phyloP scores from a whole-genome alignment of 1,140 invertebrate genomes.

The Saccostrea cuccullata region DNA sequence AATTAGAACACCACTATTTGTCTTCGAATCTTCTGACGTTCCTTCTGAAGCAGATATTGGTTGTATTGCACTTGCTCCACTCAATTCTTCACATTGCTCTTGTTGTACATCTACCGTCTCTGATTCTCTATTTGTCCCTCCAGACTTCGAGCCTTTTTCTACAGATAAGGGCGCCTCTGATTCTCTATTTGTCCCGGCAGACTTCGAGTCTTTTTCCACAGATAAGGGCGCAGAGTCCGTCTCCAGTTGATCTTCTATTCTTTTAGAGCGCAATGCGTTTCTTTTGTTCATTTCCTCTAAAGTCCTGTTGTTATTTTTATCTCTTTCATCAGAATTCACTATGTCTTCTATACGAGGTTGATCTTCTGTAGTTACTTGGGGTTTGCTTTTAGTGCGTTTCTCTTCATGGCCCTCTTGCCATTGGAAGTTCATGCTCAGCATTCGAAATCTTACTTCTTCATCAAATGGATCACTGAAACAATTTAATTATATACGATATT shows the following conservation, averaged over 20 bases:
- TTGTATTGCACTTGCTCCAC: not conserved
- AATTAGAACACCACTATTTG: not conserved
- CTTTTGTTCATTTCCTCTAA: conserved; percentile 19
- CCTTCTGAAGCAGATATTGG: not conserved
- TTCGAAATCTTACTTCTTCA: not conserved
- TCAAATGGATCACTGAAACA: conserved; percentile 8
- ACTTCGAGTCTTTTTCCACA: not conserved
- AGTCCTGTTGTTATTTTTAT: not conserved
- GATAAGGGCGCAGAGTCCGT: not conserved
- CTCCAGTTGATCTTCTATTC: not conserved
- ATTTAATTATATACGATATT: too few species aligned
- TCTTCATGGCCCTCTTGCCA: not conserved
- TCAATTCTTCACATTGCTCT: not conserved
- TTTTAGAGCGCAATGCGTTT: not conserved
- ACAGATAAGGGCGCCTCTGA: not conserved
- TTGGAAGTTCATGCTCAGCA: not conserved
- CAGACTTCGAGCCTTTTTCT: not conserved
- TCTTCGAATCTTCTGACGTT: not conserved
- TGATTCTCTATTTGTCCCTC: not conserved
- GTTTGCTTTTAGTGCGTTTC: not conserved
- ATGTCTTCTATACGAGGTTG: not conserved
- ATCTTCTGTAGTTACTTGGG: not conserved
- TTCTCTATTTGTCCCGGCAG: not conserved
- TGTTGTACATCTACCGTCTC: not conserved
- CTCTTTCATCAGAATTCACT: not conserved